phyloP scores from a whole-genome alignment of 2,113 vertebrate genomes.

The Anseranas semipalmata region DNA sequence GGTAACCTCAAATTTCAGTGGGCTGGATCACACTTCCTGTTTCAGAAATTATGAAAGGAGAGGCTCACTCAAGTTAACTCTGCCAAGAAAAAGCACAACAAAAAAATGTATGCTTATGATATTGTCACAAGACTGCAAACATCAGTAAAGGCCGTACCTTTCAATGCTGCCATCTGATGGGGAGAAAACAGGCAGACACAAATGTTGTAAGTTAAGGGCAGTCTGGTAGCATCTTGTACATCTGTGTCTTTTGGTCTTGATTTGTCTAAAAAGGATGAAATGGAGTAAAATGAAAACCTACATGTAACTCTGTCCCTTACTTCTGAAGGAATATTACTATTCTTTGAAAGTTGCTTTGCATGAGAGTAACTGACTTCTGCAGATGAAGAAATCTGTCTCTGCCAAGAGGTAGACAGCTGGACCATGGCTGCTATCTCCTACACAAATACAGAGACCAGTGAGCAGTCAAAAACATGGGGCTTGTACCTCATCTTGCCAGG shows the following conservation, averaged over 20 bases:
- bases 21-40: background rate
- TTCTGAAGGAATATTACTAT: background rate
- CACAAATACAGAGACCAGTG: background rate
- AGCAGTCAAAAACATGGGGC: background rate
- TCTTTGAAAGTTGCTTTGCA: background rate
- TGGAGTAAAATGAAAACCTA: background rate
- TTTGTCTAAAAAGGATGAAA: background rate
- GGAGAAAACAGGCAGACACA: conserved; percentile 1
- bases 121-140: background rate
- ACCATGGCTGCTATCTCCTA: background rate
- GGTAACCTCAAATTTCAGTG: conserved; percentile 68
- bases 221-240: background rate
- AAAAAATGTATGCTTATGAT: background rate
- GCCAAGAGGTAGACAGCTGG: background rate
- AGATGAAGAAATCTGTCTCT: background rate
- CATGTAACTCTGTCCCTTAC: background rate
- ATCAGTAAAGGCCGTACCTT: background rate
- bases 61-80: background rate
- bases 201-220: background rate
- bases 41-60: background rate
- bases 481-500: background rate
- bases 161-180: conserved; percentile 57
- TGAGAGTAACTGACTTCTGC: background rate
- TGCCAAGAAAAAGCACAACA: background rate
- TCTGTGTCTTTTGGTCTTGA: background rate